A percentile compares a stretch with the other conserved stretches of the same genome.
These are phyloP conservation scores for Entomyzon cyanotis DNA, from an alignment of 2,113 vertebrate species.

Conservation along the genomic window DNA sequence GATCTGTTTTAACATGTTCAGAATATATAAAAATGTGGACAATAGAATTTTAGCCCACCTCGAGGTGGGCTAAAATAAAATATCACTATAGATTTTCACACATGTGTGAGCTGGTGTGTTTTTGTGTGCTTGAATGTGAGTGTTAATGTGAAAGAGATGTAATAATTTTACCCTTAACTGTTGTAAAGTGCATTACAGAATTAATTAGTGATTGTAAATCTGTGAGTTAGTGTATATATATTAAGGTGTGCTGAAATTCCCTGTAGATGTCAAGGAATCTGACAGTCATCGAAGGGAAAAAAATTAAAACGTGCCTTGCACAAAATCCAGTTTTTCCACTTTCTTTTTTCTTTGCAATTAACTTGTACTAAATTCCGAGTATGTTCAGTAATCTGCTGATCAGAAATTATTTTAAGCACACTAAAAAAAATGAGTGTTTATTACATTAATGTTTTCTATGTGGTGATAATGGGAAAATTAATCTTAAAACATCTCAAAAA, in stretches of 20 bases:
- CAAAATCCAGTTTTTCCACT: not conserved
- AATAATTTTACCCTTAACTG: not conserved
- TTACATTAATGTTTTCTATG: not conserved
- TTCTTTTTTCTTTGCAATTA: conserved; percentile 29
- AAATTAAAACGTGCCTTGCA: not conserved
- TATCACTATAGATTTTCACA: not conserved
- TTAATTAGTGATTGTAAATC: conserved; percentile 22
- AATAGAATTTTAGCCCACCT: not conserved
- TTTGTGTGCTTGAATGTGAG: not conserved
- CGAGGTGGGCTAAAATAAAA: not conserved
- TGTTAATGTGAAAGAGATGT: not conserved
- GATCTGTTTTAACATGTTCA: not conserved
- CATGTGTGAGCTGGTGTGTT: not conserved
- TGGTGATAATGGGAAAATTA: not conserved
- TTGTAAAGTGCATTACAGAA: not conserved
- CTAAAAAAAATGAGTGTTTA: not conserved
- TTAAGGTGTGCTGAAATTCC: not conserved
- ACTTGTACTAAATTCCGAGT: conserved; percentile 25
- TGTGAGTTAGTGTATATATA: not conserved
- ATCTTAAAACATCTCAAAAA: not conserved
- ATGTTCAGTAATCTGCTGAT: conserved; percentile 36
- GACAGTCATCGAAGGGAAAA: not conserved
- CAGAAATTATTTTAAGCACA: conserved; percentile 49
- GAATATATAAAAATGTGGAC: not conserved
- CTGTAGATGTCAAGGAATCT: not conserved